Percentiles rank a stretch among this genome's conserved stretches.
phyloP scores from a whole-genome alignment of 2,113 vertebrate genomes.

The Corythornis vintsioides region DNA sequence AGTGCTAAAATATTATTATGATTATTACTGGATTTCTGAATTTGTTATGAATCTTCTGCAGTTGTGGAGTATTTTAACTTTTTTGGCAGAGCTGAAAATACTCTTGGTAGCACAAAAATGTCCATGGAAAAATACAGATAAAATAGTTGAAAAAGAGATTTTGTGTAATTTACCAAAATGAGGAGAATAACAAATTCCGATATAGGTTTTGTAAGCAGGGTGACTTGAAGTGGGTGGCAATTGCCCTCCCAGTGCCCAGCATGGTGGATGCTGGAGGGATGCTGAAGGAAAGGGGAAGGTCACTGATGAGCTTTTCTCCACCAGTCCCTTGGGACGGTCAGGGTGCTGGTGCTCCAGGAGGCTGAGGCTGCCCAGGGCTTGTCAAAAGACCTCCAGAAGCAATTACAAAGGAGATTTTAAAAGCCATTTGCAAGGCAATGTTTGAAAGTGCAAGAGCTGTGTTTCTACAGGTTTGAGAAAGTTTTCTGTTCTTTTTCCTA shows the following conservation, averaged over 20 bases:
- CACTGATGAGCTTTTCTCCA: background rate
- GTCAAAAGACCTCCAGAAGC: background rate
- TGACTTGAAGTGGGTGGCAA: background rate
- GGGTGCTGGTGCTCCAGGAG: fast-evolving
- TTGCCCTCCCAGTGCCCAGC: background rate
- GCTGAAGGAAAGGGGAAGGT: background rate
- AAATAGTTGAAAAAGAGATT: background rate
- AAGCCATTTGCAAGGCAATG: fast-evolving
- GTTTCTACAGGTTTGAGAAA: background rate
- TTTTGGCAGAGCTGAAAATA: constrained; percentile 9
- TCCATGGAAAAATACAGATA: background rate
- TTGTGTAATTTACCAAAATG: background rate
- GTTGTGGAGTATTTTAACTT: constrained; percentile 19
- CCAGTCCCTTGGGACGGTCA: fast-evolving
- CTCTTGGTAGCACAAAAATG: background rate
- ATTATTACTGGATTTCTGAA: constrained; percentile 38
- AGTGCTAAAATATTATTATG: constrained; percentile 53
- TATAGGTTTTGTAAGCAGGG: background rate
- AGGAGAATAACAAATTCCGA: background rate
- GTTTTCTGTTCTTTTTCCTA: background rate
- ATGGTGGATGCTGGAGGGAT: background rate
- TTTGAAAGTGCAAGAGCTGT: background rate
- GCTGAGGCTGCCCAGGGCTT: background rate
- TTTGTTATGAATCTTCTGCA: constrained; percentile 34
- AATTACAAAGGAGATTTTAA: background rate